These are phyloP conservation scores for Cephalotes varians DNA, from an alignment of 2,888 invertebrate species.

Conservation along the genomic window DNA sequence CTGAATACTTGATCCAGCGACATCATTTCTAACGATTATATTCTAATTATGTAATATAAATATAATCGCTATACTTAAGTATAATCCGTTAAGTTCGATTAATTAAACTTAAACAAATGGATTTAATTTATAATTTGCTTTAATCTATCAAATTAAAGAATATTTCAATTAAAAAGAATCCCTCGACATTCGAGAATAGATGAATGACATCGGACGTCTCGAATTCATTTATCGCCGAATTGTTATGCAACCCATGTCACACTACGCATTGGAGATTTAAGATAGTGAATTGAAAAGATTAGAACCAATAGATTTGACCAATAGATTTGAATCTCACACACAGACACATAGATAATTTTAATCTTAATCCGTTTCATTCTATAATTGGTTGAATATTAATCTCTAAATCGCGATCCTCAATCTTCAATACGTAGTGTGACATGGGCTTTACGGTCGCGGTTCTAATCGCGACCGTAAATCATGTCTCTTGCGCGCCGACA, in stretches of 20 bases:
- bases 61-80: not conserved
- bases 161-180: not conserved
- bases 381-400: too few relatives aligned
- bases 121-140: not conserved
- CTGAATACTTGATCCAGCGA: not conserved
- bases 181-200: not conserved
- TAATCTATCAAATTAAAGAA: not conserved
- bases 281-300: too few relatives aligned
- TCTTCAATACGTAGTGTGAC: too few relatives aligned
- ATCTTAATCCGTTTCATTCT: too few relatives aligned
- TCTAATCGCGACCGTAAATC: slow-evolving; percentile 46
- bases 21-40: not conserved
- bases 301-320: too few relatives aligned
- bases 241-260: too few relatives aligned
- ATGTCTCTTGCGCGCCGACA: slow-evolving; percentile 21
- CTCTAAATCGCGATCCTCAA: too few relatives aligned
- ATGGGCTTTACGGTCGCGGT: slow-evolving; percentile 29
- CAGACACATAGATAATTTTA: too few relatives aligned
- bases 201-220: not conserved
- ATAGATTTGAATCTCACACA: too few relatives aligned
- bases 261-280: too few relatives aligned
- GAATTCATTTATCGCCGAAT: slow-evolving; percentile 30
- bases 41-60: slow-evolving; percentile 4
- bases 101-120: not conserved
- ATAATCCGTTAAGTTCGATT: not conserved